phyloP scores from a whole-genome alignment of 1,140 invertebrate species.

The Amphibalanus amphitrite region DNA sequence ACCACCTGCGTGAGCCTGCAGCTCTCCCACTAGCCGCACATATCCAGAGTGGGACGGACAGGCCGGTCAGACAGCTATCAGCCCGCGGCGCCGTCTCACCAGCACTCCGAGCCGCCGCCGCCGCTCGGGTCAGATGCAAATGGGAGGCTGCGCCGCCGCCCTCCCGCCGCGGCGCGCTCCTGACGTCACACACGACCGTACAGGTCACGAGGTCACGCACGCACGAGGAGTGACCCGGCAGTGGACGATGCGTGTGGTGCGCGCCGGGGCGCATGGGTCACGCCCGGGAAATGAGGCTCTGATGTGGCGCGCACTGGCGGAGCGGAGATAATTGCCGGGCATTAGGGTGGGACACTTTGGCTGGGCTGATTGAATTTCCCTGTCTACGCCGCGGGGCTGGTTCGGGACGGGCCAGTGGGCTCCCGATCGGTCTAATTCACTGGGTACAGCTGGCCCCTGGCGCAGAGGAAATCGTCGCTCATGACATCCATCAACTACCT shows the following conservation, averaged over 20 bases:
- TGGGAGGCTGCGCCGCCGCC: background rate
- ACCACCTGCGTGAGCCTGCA: too few relatives aligned
- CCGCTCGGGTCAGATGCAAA: background rate
- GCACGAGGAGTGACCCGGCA: background rate
- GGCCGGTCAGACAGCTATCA: too few relatives aligned
- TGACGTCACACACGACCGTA: background rate
- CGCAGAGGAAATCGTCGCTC: too few relatives aligned
- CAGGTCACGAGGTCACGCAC: background rate
- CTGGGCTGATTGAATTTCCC: background rate
- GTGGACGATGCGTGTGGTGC: too few relatives aligned
- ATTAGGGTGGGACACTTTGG: background rate
- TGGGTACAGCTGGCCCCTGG: too few relatives aligned
- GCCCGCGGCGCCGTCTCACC: background rate
- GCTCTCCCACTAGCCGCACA: too few relatives aligned
- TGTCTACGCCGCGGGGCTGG: too few relatives aligned
- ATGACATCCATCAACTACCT: too few relatives aligned
- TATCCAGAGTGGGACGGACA: too few relatives aligned
- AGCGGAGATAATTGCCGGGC: background rate
- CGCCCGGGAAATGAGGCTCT: background rate
- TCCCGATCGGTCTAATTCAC: too few relatives aligned
- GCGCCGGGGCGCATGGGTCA: background rate
- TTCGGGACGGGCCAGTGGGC: too few relatives aligned
- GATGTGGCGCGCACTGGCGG: background rate
- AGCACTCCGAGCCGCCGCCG: too few relatives aligned
- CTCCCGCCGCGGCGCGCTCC: background rate